Evolutionary conservation across 2,888 invertebrate genomes (phyloP).

Genomic region (Patella ulyssiponensis): DNA sequence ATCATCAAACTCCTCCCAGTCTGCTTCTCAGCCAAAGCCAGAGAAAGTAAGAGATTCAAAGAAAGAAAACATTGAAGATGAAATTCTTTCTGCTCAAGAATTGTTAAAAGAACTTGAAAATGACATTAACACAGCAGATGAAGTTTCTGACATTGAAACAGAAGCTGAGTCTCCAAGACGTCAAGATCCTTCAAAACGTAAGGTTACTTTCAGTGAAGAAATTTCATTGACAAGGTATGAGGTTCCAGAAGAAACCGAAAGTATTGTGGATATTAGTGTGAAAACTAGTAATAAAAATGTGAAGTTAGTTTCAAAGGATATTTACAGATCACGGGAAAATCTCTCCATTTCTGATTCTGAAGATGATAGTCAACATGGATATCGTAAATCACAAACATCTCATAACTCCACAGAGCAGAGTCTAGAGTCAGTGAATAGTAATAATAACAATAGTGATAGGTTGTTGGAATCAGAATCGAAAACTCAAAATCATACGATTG

Average conservation of each 20-base stretch:
- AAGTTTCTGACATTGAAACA: conserved; percentile 45
- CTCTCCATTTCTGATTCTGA: too few species aligned
- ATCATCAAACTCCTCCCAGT: not conserved
- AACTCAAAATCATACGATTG: too few species aligned
- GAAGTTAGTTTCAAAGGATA: conserved; percentile 36
- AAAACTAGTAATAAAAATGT: conserved; percentile 36
- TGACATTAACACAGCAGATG: conserved; percentile 41
- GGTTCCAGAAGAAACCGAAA: conserved; percentile 41
- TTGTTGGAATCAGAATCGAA: too few species aligned
- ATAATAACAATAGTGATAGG: too few species aligned
- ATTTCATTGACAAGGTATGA: conserved; percentile 21
- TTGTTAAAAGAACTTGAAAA: not conserved
- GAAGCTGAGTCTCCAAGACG: conserved; percentile 34
- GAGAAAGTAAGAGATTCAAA: not conserved
- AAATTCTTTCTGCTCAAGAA: not conserved
- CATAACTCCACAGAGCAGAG: too few species aligned
- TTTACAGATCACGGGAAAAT: conserved; percentile 19
- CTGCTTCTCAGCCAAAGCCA: not conserved
- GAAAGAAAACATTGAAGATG: not conserved
- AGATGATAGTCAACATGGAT: too few species aligned
- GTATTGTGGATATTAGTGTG: conserved; percentile 34
- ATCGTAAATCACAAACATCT: too few species aligned
- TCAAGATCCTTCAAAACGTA: not conserved
- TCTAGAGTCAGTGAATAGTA: too few species aligned
- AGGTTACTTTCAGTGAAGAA: conserved; percentile 4